phyloP scores from a whole-genome alignment of 2,888 invertebrate genomes.

The Tetheella fluctuosa region DNA sequence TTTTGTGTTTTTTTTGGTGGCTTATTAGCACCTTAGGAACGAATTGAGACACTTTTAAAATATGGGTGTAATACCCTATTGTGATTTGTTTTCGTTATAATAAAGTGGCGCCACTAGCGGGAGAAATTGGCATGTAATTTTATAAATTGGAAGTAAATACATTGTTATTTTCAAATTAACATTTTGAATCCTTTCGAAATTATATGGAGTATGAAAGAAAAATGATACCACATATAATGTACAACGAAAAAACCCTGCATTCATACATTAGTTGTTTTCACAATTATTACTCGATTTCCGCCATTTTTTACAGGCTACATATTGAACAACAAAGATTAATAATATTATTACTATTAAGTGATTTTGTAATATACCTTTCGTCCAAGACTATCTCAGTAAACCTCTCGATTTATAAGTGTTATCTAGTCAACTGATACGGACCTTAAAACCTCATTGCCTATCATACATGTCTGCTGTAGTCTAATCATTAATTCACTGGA shows the following conservation, averaged over 20 bases:
- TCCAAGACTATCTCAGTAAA: not conserved
- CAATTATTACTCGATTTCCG: not conserved
- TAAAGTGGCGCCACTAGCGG: too few relatives aligned
- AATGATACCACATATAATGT: not conserved
- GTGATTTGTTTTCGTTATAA: too few relatives aligned
- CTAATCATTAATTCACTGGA: too few relatives aligned
- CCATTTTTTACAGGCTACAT: not conserved
- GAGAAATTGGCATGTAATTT: too few relatives aligned
- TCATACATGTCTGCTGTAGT: not conserved
- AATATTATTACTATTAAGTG: not conserved
- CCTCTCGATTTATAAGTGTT: conserved; percentile 1
- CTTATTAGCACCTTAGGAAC: too few relatives aligned
- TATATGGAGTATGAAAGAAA: too few relatives aligned
- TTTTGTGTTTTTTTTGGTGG: too few relatives aligned
- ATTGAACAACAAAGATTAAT: not conserved
- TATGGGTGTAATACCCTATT: too few relatives aligned
- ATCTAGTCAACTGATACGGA: conserved; percentile 1
- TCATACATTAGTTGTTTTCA: not conserved
- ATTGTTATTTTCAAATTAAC: too few relatives aligned
- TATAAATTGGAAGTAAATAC: too few relatives aligned
- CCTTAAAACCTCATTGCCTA: not conserved
- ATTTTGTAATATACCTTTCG: conserved; percentile 4
- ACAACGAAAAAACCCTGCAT: not conserved
- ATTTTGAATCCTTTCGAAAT: too few relatives aligned
- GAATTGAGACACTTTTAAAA: too few relatives aligned